phyloP scores from a whole-genome alignment of 30 jellyfish, hydroid and myxozoan species.

The Chironex yamaguchii region DNA sequence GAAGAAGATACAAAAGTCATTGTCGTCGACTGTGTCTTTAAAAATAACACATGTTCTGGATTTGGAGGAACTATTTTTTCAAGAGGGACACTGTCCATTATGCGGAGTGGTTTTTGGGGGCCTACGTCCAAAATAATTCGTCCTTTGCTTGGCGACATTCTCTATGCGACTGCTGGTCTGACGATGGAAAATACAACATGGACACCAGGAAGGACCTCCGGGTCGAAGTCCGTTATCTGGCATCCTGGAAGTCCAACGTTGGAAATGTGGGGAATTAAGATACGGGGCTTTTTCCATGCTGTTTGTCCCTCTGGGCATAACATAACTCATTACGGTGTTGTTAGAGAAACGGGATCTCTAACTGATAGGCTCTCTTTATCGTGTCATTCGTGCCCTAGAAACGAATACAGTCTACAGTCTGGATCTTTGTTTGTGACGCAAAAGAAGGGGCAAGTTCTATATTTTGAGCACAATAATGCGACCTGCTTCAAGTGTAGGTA shows the following conservation, averaged over 20 bases:
- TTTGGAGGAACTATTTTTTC: slow-evolving; percentile 95
- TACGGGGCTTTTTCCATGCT: slow-evolving; percentile 78
- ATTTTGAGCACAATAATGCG: slow-evolving; percentile 25
- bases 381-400: slow-evolving; percentile 85
- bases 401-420: slow-evolving; percentile 79
- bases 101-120: slow-evolving; percentile 67
- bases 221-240: slow-evolving; percentile 82
- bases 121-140: slow-evolving; percentile 11
- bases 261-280: slow-evolving; percentile 75
- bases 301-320: slow-evolving; percentile 93
- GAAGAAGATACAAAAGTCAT: slow-evolving; percentile 65
- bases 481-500: slow-evolving; percentile 80
- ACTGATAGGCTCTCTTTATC: slow-evolving; percentile 80
- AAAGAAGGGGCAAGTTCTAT: slow-evolving; percentile 15
- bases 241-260: slow-evolving; percentile 98
- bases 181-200: slow-evolving; percentile 83
- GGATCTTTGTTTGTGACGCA: slow-evolving; percentile 67
- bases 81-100: slow-evolving; percentile 77
- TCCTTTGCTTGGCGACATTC: slow-evolving; percentile 89
- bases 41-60: slow-evolving; percentile 91
- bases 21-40: slow-evolving; percentile 54
- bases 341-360: slow-evolving; percentile 51
- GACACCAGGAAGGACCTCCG: slow-evolving; percentile 62
- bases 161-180: slow-evolving; percentile 92
- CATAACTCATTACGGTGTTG: slow-evolving; percentile 77